A percentile compares a stretch with the other conserved stretches of the same genome.
Evolutionary conservation across 2,888 invertebrate species (phyloP).

Genomic region (Apantesis nais): DNA sequence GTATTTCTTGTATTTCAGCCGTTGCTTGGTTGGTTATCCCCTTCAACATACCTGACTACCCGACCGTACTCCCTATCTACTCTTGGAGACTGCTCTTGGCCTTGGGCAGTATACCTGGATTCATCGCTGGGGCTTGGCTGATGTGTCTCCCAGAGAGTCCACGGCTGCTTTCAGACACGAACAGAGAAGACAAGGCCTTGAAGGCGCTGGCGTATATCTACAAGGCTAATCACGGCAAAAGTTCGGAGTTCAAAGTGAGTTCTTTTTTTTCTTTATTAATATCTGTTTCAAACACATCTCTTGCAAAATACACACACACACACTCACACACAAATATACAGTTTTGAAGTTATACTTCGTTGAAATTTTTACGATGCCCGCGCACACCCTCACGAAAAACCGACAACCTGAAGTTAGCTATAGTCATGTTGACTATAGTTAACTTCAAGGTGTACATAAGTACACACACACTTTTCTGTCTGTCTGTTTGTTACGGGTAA

Average conservation of each 20-base stretch:
- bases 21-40: conserved; percentile 89
- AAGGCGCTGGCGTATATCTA: conserved; percentile 85
- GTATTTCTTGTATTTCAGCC: conserved; percentile 66
- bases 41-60: conserved; percentile 59
- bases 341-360: too few species aligned
- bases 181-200: conserved; percentile 85
- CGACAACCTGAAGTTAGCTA: too few species aligned
- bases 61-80: conserved; percentile 79
- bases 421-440: too few species aligned
- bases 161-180: conserved; percentile 87
- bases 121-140: conserved; percentile 86
- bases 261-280: not conserved
- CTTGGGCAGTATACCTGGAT: conserved; percentile 87
- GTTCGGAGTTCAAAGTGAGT: conserved; percentile 82
- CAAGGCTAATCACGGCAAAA: conserved; percentile 78
- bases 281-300: too few species aligned
- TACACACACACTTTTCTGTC: too few species aligned
- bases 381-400: too few species aligned
- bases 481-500: too few species aligned
- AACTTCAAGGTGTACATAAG: too few species aligned
- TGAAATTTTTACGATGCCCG: too few species aligned
- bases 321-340: too few species aligned
- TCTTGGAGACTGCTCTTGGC: conserved; percentile 91
- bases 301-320: too few species aligned
- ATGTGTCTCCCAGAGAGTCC: conserved; percentile 90